A percentile compares a stretch with the other conserved stretches of the same genome.
Evolutionary conservation across 2,888 invertebrate genomes (phyloP).

Genomic region (Ochropleura plecta): DNA sequence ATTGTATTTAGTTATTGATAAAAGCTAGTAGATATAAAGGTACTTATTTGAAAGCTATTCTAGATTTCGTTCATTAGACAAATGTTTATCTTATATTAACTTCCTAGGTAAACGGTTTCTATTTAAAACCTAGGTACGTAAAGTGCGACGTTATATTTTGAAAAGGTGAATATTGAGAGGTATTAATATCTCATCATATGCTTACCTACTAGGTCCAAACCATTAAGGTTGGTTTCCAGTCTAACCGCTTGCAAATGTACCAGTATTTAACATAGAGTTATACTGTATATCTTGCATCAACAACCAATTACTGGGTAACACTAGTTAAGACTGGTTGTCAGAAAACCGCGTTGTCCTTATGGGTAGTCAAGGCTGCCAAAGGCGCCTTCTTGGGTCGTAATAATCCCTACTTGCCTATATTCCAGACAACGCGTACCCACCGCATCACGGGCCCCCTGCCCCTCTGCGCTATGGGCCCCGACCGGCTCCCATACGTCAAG

Average conservation of each 20-base stretch:
- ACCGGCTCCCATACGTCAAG: conserved; percentile 72
- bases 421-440: conserved; percentile 76
- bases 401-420: conserved; percentile 20
- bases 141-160: background rate
- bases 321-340: background rate
- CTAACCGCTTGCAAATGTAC: background rate
- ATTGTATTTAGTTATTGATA: conserved; percentile 21
- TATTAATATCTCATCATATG: background rate
- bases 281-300: background rate
- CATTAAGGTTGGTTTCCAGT: background rate
- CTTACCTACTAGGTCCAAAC: background rate
- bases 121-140: background rate
- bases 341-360: background rate
- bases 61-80: background rate
- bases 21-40: background rate
- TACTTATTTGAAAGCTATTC: conserved; percentile 2
- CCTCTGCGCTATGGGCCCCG: conserved; percentile 72
- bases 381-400: background rate
- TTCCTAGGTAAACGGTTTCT: background rate
- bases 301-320: background rate
- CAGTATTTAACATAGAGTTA: background rate
- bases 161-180: background rate
- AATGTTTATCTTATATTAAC: conserved; percentile 2
- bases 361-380: background rate
- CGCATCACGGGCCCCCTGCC: conserved; percentile 71